Evolutionary conservation across 1,140 invertebrate species (phyloP).

Genomic region (Mylabris phalerata): DNA sequence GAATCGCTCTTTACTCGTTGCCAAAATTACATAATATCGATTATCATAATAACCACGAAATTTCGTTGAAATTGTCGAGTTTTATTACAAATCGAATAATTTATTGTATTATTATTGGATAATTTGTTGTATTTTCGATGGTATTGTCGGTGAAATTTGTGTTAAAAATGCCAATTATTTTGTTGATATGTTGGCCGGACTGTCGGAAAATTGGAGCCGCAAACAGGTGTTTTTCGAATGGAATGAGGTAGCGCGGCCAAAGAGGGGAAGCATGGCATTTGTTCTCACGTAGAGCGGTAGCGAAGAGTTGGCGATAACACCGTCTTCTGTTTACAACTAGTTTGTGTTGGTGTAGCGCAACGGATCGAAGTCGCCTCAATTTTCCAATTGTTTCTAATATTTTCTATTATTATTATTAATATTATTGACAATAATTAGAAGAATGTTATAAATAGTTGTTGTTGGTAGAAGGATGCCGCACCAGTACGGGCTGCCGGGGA

Average conservation of each 20-base stretch:
- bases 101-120: too few species aligned
- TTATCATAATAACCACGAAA: too few species aligned
- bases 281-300: conserved; percentile 34
- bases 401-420: not conserved
- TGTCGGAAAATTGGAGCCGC: conserved; percentile 56
- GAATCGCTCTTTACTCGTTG: conserved; percentile 13
- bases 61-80: too few species aligned
- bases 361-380: not conserved
- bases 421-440: not conserved
- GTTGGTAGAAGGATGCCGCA: conserved; percentile 58
- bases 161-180: not conserved
- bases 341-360: not conserved
- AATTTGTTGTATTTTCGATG: not conserved
- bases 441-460: conserved; percentile 1
- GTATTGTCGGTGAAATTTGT: not conserved
- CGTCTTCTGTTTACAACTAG: conserved; percentile 4
- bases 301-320: conserved; percentile 18
- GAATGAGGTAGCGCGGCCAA: conserved; percentile 38
- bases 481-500: conserved; percentile 62
- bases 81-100: too few species aligned
- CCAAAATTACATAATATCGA: conserved; percentile 18
- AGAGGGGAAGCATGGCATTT: conserved; percentile 31
- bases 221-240: conserved; percentile 62
- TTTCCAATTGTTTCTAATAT: not conserved
- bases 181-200: conserved; percentile 44